Evolutionary conservation across 2,888 invertebrate genomes (phyloP).

Genomic region (Timema cristinae): DNA sequence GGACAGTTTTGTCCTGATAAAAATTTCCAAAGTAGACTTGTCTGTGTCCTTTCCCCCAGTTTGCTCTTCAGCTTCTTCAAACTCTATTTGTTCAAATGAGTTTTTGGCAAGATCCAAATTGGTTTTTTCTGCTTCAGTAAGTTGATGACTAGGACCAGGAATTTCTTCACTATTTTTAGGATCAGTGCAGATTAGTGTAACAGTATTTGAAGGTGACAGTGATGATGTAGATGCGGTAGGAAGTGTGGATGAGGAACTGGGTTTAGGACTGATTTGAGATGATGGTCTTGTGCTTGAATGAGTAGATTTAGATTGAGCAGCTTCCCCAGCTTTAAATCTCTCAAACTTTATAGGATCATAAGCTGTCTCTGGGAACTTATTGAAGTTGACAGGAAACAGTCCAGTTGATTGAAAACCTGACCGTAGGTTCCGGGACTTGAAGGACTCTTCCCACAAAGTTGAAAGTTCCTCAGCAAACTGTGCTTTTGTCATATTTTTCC

Average conservation of each 20-base stretch:
- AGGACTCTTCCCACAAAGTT: constrained; percentile 13
- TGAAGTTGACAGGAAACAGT: constrained; percentile 6
- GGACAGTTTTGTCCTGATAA: not conserved
- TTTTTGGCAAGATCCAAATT: not conserved
- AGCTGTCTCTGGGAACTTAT: constrained; percentile 6
- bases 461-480: constrained; percentile 7
- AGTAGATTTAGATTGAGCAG: not conserved
- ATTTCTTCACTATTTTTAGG: too few relatives aligned
- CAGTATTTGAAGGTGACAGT: too few relatives aligned
- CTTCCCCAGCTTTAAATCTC: not conserved
- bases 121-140: not conserved
- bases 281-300: constrained; percentile 4
- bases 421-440: constrained; percentile 6
- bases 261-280: too few relatives aligned
- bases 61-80: not conserved
- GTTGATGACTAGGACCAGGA: constrained; percentile 2
- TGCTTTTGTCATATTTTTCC: not conserved
- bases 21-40: not conserved
- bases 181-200: too few relatives aligned
- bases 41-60: not conserved
- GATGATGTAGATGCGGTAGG: too few relatives aligned
- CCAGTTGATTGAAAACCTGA: not conserved
- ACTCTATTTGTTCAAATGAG: not conserved
- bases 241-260: too few relatives aligned
- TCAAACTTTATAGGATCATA: not conserved